Percentiles rank a stretch among this genome's conserved stretches.
phyloP scores from a whole-genome alignment of 2,888 invertebrate genomes.

The Erpobdella octoculata region DNA sequence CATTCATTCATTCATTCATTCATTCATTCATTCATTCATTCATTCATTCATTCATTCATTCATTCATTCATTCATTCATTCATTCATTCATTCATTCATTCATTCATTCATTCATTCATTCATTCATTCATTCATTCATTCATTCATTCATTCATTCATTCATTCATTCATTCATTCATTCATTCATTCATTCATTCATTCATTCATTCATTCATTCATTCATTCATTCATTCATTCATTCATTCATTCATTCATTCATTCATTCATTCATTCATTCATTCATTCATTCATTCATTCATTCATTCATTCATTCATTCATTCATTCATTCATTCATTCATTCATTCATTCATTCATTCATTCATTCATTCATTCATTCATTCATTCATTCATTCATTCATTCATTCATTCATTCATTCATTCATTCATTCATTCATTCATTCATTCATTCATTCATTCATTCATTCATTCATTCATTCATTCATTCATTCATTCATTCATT shows the following conservation, averaged over 20 bases:
- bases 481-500: background rate
- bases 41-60: background rate
- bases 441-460: background rate
- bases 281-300: background rate
- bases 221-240: background rate
- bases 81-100: background rate
- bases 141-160: background rate
- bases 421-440: background rate
- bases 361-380: background rate
- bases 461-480: background rate
- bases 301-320: background rate
- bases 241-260: background rate
- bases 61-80: background rate
- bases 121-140: background rate
- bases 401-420: background rate
- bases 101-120: background rate
- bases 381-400: background rate
- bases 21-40: background rate
- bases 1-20: background rate
- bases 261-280: background rate
- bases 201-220: background rate
- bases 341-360: background rate
- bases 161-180: background rate
- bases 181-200: background rate
- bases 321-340: background rate